Base-by-base conservation (phyloP, 1,140 invertebrate species). In the Wiebesia pumilae region DNA sequence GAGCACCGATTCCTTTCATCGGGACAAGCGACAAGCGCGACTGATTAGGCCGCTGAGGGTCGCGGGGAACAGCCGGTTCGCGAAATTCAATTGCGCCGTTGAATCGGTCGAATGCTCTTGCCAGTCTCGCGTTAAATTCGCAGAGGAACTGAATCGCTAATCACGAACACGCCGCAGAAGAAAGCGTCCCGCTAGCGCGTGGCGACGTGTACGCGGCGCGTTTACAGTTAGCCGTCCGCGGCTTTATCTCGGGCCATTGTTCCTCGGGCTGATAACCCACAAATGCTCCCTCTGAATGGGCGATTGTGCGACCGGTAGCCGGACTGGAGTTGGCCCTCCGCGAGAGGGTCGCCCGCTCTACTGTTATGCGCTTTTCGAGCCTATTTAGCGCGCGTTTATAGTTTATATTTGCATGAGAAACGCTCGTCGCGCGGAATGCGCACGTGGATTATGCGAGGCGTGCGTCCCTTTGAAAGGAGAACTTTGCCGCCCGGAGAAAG, bases 211-310 rank as follows among this genome's bases (percentile, higher is more conserved):
- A 30, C 81, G 4, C 6, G 40, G 47, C 67, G 47, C 24, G 10
- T 77, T 30, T 84, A 84, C 82, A 84, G 82, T 84, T 84, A 84
- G 12, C 40, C n/a, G 84, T 21, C n/a, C 16, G 84, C 19, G 79
- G 54, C 85, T 82, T 86, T 82, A 86, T 86, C 85, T 86, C 79
- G n/a, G n/a, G 24, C 79, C 80, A 86, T 86, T 86, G 85, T 86
- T 85, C 38, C 65, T 58, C 33, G 62, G 30, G 51, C 84, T 86
- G 85, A 86, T 86, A 81, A 82, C 85, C 80, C 80, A 86, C 69
- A 82, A 86, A 86, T 81, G 84, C 75, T 79, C 82, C 71, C 35
- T 38, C n/a, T 71, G 40, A 85, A 85, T 85, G 67, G 84, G 16
- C 84, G 47, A 85, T 85, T 85, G 84, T 85, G 65, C 35, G 54